phyloP scores from a whole-genome alignment of 2,113 vertebrate species.

The Megaleporinus macrocephalus region DNA sequence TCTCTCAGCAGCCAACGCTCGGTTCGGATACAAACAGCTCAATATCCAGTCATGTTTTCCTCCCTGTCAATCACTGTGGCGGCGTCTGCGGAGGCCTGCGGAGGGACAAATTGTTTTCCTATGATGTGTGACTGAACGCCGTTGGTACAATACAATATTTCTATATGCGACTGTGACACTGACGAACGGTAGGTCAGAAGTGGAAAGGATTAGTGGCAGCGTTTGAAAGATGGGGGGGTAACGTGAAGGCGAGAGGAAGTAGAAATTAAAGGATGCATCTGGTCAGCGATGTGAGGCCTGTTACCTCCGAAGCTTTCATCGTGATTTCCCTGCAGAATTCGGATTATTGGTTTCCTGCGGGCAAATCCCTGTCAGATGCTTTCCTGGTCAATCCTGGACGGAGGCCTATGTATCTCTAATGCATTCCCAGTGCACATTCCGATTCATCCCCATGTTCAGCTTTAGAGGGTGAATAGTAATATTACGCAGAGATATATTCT shows the following conservation, averaged over 20 bases:
- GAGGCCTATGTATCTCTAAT: conserved; percentile 21
- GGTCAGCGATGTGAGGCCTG: conserved; percentile 14
- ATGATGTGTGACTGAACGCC: neutral
- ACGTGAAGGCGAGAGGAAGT: neutral
- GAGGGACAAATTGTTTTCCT: neutral
- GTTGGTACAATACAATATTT: neutral
- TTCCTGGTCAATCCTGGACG: conserved; percentile 11
- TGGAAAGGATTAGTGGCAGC: neutral
- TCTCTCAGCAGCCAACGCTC: conserved; percentile 28
- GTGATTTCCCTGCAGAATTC: conserved; percentile 52
- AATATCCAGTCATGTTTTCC: conserved; percentile 41
- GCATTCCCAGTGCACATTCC: conserved; percentile 1
- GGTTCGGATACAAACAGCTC: conserved; percentile 55
- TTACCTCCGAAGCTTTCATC: conserved; percentile 8
- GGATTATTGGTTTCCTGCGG: conserved; percentile 47
- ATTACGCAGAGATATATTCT: neutral
- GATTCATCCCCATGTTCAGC: neutral
- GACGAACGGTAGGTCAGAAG: neutral
- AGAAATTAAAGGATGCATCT: conserved; percentile 7
- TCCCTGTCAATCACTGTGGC: neutral
- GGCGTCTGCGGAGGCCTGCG: neutral
- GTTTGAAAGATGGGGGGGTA: neutral
- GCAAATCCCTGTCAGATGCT: conserved; percentile 16
- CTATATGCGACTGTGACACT: neutral
- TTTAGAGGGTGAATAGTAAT: neutral